Percentiles rank a stretch among this genome's conserved stretches.
Evolutionary conservation across 2,797 vertebrate genomes (phyloP).

Genomic region (Sebastes elongatus): DNA sequence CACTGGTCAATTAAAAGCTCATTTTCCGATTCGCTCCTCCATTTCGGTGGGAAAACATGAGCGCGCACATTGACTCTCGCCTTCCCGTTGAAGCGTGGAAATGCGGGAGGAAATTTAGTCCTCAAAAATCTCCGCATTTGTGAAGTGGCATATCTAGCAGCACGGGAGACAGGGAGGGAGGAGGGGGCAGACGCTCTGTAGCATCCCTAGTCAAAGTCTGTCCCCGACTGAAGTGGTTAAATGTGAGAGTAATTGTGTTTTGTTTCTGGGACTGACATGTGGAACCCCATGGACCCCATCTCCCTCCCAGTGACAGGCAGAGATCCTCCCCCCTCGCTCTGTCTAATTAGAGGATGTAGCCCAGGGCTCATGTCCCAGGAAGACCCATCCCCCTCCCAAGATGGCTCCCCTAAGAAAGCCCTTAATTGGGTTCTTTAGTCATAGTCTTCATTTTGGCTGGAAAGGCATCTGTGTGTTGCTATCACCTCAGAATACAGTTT

Average conservation of each 20-base stretch:
- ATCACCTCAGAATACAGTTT: constrained; percentile 81
- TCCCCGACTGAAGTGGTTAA: constrained; percentile 81
- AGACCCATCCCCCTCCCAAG: constrained; percentile 84
- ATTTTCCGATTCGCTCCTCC: constrained; percentile 17
- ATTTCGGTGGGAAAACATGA: constrained; percentile 36
- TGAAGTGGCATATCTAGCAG: constrained; percentile 51
- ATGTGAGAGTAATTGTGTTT: constrained; percentile 84
- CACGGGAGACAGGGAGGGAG: background rate
- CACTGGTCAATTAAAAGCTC: constrained; percentile 43
- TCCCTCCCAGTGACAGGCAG: constrained; percentile 86
- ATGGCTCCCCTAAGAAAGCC: constrained; percentile 86
- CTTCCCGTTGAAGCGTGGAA: background rate
- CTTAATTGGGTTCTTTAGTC: constrained; percentile 89
- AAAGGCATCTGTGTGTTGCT: constrained; percentile 81
- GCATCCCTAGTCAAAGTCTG: constrained; percentile 72
- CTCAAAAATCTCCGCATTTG: constrained; percentile 42
- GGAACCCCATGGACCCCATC: constrained; percentile 84
- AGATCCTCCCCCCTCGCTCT: constrained; percentile 83
- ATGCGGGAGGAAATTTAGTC: constrained; percentile 46
- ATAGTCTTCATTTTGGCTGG: constrained; percentile 85
- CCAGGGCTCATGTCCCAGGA: constrained; percentile 85
- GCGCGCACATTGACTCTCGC: background rate
- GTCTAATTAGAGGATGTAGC: constrained; percentile 89
- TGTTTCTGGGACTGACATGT: constrained; percentile 84
- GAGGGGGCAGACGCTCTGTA: constrained; percentile 17